Conservation (phyloP, 2,888 invertebrate genomes). For the Vanessa cardui region DNA sequence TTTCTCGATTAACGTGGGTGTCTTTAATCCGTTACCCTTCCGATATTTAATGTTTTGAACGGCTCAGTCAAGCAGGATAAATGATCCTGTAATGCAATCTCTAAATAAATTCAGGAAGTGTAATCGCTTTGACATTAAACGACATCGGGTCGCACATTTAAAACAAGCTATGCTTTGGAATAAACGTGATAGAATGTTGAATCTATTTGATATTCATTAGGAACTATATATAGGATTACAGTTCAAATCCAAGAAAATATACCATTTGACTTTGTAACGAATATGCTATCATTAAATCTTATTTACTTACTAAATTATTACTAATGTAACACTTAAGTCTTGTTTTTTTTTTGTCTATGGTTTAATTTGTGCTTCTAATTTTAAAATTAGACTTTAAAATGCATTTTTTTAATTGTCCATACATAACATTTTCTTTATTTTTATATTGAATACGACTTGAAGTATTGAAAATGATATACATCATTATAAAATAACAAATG, state of each 20-base stretch:
- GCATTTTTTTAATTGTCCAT: no score
- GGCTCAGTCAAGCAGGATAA: conserved; percentile 31
- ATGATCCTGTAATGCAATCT: conserved; percentile 30
- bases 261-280: no score
- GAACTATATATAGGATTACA: conserved; percentile 14
- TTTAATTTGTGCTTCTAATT: no score
- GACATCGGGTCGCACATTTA: conserved; percentile 27
- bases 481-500: no score
- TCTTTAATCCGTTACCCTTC: conserved; percentile 18
- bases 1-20: conserved; percentile 24
- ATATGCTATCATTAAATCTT: no score
- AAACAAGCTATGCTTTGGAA: conserved; percentile 16
- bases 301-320: no score
- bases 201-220: conserved; percentile 19
- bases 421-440: no score
- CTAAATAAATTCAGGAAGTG: conserved; percentile 27
- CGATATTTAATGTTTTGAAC: conserved; percentile 22
- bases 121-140: conserved; percentile 38
- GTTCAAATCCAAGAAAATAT: conserved; percentile 6
- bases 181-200: conserved; percentile 25
- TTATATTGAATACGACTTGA: no score
- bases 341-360: no score
- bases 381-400: no score
- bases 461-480: no score
- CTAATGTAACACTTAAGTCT: no score